Evolutionary conservation across 2,797 vertebrate genomes (phyloP).

Genomic region (Phylloscopus collybita): DNA sequence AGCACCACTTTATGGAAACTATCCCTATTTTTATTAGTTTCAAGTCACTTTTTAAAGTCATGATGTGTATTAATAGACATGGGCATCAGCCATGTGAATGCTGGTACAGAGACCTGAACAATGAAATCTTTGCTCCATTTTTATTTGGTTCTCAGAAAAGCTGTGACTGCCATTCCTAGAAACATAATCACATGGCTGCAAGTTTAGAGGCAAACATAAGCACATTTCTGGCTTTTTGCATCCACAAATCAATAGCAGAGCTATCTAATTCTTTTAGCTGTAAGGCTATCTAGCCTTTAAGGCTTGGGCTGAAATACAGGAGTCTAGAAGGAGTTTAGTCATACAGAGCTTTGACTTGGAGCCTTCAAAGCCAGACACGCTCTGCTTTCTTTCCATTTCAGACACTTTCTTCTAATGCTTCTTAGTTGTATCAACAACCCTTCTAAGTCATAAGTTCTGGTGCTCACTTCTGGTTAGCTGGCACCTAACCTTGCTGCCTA

Average conservation of each 20-base stretch:
- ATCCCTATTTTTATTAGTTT: slow-evolving; percentile 35
- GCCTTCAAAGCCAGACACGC: neutral
- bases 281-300: neutral
- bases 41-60: slow-evolving; percentile 10
- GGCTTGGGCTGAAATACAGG: neutral
- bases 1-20: slow-evolving; percentile 27
- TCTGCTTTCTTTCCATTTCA: neutral
- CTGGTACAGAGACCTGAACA: neutral
- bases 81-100: neutral
- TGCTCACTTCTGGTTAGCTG: neutral
- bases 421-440: neutral
- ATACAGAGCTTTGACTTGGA: neutral
- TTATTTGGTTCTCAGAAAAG: neutral
- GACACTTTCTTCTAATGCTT: neutral
- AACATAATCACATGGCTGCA: neutral
- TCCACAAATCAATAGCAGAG: neutral
- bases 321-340: neutral
- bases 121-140: neutral
- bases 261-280: neutral
- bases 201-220: neutral
- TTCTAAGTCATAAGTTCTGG: neutral
- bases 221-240: neutral
- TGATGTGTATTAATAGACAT: neutral
- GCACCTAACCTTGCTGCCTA: neutral
- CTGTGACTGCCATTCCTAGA: neutral